A percentile compares a stretch with the other conserved stretches of the same genome.
phyloP scores from a whole-genome alignment of 1,140 invertebrate genomes.

The Anastrepha ludens region DNA sequence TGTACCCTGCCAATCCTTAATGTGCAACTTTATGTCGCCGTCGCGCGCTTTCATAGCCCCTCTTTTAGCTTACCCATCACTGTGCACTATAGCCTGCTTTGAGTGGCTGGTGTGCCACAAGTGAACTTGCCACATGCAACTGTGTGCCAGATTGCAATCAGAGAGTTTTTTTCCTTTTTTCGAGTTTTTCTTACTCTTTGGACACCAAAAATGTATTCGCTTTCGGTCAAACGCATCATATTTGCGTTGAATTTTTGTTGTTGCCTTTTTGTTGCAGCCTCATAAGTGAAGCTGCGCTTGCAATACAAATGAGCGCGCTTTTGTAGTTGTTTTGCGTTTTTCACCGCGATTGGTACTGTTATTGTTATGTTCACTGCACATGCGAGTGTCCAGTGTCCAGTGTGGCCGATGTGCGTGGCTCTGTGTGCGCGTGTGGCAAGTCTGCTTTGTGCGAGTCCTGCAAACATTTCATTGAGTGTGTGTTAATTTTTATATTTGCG shows the following conservation, averaged over 20 bases:
- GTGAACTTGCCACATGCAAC: conserved; percentile 29
- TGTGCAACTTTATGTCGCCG: neutral
- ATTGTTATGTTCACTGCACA: neutral
- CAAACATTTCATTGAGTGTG: neutral
- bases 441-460: neutral
- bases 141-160: conserved; percentile 8
- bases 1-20: neutral
- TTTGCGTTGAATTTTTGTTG: neutral
- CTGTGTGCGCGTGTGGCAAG: neutral
- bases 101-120: conserved; percentile 39
- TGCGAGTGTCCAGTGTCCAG: neutral
- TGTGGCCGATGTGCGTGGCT: neutral
- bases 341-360: neutral
- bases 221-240: conserved; percentile 14
- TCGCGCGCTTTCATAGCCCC: neutral
- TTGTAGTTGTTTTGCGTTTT: conserved; percentile 10
- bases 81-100: neutral
- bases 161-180: neutral
- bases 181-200: neutral
- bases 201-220: neutral
- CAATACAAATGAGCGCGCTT: neutral
- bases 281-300: neutral
- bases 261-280: neutral
- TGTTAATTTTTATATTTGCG: conserved; percentile 27
- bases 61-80: neutral